These are phyloP conservation scores for Esperia sulphurella DNA, from an alignment of 2,888 invertebrate species.

Conservation along the genomic window DNA sequence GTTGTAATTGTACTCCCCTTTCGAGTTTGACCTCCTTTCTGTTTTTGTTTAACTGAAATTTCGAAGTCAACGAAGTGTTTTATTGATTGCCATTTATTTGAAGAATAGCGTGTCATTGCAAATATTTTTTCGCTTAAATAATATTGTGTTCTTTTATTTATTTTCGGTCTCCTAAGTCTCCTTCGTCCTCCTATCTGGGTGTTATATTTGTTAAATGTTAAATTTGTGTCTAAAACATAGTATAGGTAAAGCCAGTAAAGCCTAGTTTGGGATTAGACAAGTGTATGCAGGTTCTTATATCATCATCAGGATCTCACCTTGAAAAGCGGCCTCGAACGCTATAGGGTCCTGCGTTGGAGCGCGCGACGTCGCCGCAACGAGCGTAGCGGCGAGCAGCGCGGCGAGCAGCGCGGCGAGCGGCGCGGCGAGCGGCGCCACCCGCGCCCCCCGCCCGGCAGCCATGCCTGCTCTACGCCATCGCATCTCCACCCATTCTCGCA, in stretches of 20 bases:
- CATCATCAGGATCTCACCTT: conserved; percentile 78
- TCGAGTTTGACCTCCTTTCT: background rate
- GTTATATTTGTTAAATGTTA: too few relatives aligned
- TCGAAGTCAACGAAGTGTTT: background rate
- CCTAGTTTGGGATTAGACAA: too few relatives aligned
- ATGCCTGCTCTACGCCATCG: conserved; percentile 67
- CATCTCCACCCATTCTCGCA: conserved; percentile 61
- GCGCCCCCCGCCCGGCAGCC: conserved; percentile 25
- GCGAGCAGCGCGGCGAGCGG: conserved; percentile 25
- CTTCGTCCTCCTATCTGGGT: too few relatives aligned
- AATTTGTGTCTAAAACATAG: too few relatives aligned
- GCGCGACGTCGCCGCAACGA: conserved; percentile 47
- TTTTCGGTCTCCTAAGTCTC: too few relatives aligned
- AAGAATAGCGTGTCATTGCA: too few relatives aligned
- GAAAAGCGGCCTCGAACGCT: conserved; percentile 79
- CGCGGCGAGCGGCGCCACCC: conserved; percentile 42
- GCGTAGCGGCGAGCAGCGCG: conserved; percentile 39
- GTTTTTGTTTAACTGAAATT: background rate
- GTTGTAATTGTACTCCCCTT: background rate
- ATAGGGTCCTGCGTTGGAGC: conserved; percentile 58
- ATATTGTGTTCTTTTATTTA: too few relatives aligned
- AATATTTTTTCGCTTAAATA: too few relatives aligned
- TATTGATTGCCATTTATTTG: background rate
- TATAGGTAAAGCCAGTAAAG: too few relatives aligned
- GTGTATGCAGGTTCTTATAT: too few relatives aligned